These are phyloP conservation scores for Decapterus maruadsi DNA, from an alignment of 2,797 vertebrate genomes.

Conservation along the genomic window DNA sequence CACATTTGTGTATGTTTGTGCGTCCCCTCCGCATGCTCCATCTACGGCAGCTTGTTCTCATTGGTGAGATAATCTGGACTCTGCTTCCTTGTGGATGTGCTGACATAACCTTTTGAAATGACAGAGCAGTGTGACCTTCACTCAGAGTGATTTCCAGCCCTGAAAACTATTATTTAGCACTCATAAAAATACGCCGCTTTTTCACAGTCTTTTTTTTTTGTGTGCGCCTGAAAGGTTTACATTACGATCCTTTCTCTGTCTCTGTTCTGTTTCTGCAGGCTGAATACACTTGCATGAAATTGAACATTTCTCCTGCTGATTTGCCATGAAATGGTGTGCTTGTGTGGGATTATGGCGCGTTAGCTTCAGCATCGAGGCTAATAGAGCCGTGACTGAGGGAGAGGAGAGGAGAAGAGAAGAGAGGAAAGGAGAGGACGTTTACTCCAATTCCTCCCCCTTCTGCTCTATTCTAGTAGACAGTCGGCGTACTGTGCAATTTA, in stretches of 20 bases:
- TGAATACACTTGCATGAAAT: constrained; percentile 82
- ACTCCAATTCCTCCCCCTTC: constrained; percentile 37
- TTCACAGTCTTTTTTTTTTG: constrained; percentile 12
- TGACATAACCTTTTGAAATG: constrained; percentile 65
- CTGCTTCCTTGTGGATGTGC: constrained; percentile 36
- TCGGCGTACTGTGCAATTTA: constrained; percentile 56
- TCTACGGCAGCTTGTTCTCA: constrained; percentile 63
- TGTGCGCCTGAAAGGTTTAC: constrained; percentile 25
- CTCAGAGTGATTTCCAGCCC: constrained; percentile 16
- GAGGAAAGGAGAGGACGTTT: constrained; percentile 37
- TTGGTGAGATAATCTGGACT: constrained; percentile 41
- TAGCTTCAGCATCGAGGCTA: constrained; percentile 61
- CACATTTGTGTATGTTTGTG: constrained; percentile 28
- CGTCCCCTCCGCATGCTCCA: constrained; percentile 8
- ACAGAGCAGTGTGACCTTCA: constrained; percentile 49
- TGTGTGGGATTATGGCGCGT: constrained; percentile 80
- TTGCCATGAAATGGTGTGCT: constrained; percentile 84
- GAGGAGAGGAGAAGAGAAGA: constrained; percentile 19
- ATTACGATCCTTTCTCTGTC: constrained; percentile 27
- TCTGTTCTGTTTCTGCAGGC: constrained; percentile 61
- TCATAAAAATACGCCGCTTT: constrained; percentile 1
- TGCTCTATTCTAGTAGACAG: constrained; percentile 43
- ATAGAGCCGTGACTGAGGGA: constrained; percentile 58
- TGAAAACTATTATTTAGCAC: constrained; percentile 16
- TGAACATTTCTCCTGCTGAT: constrained; percentile 82